These are phyloP conservation scores for Piscicola geometra DNA, from an alignment of 2,888 invertebrate genomes.

Conservation along the genomic window DNA sequence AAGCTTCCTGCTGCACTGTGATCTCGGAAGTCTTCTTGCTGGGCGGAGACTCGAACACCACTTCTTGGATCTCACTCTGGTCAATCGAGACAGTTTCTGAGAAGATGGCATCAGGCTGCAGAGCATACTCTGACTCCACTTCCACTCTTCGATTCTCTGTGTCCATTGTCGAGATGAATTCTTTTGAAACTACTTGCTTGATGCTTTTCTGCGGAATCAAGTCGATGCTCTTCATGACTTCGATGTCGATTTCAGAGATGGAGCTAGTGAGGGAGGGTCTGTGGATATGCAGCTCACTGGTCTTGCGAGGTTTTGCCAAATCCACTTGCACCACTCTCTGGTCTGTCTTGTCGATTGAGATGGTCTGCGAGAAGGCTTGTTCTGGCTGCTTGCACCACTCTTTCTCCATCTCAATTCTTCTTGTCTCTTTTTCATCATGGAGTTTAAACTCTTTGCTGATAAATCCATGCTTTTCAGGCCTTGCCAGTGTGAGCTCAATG, in stretches of 20 bases:
- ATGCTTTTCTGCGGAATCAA: slow-evolving; percentile 32
- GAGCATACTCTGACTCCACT: slow-evolving; percentile 24
- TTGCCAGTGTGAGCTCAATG: slow-evolving; percentile 17
- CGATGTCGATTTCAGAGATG: slow-evolving; percentile 38
- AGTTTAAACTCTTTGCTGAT: background rate
- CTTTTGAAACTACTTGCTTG: slow-evolving; percentile 32
- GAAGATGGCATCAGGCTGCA: slow-evolving; percentile 27
- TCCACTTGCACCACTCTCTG: slow-evolving; percentile 46
- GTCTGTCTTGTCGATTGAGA: slow-evolving; percentile 38
- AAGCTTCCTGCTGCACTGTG: slow-evolving; percentile 34
- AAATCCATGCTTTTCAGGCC: background rate
- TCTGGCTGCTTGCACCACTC: background rate
- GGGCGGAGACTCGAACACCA: slow-evolving; percentile 28
- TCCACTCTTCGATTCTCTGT: slow-evolving; percentile 7
- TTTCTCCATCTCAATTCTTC: slow-evolving; percentile 10
- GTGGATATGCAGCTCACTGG: slow-evolving; percentile 31
- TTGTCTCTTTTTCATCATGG: background rate
- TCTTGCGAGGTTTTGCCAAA: slow-evolving; percentile 36
- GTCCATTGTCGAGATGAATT: slow-evolving; percentile 17
- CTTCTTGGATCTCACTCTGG: slow-evolving; percentile 24
- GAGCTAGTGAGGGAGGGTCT: slow-evolving; percentile 29
- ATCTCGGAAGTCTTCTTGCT: slow-evolving; percentile 37
- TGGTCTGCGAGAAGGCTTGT: slow-evolving; percentile 38
- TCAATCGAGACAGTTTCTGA: slow-evolving; percentile 31
- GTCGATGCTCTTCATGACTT: slow-evolving; percentile 38